Conservation (phyloP, 2,797 vertebrate genomes). For the Propithecus perrieri region DNA sequence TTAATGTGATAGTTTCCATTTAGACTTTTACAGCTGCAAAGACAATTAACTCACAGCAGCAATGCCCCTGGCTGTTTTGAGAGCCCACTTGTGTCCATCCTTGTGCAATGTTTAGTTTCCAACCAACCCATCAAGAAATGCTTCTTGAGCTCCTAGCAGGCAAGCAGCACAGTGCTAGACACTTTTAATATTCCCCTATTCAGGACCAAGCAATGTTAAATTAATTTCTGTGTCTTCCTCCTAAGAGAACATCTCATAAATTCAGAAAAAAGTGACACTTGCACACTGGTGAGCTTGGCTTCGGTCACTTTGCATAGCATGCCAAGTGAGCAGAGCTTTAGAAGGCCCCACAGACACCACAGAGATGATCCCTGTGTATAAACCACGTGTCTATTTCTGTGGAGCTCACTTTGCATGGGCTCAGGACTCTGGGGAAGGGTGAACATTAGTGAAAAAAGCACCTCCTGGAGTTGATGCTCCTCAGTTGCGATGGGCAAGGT, state of each 20-base stretch:
- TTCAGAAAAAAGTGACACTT: neutral
- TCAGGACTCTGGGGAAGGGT: neutral
- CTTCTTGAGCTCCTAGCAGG: neutral
- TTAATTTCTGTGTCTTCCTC: neutral
- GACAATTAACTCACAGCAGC: neutral
- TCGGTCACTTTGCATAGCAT: neutral
- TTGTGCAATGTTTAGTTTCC: neutral
- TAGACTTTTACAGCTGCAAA: conserved; percentile 34
- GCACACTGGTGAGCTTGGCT: neutral
- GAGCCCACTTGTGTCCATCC: neutral
- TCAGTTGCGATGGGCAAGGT: neutral
- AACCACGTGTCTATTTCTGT: neutral
- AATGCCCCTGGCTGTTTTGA: neutral
- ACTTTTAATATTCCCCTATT: neutral
- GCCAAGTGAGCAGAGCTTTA: neutral
- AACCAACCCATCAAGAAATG: neutral
- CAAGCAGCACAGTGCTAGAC: neutral
- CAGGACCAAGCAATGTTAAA: neutral
- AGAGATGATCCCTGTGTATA: neutral
- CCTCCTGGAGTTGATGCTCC: neutral
- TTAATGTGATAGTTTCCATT: neutral
- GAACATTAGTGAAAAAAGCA: neutral
- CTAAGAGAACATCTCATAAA: neutral
- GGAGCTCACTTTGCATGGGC: neutral
- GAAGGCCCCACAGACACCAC: neutral